Evolutionary conservation across 1,140 invertebrate species (phyloP), one percentile per base, ranked within the genome.

Genomic region (Phymastichus coffea): DNA sequence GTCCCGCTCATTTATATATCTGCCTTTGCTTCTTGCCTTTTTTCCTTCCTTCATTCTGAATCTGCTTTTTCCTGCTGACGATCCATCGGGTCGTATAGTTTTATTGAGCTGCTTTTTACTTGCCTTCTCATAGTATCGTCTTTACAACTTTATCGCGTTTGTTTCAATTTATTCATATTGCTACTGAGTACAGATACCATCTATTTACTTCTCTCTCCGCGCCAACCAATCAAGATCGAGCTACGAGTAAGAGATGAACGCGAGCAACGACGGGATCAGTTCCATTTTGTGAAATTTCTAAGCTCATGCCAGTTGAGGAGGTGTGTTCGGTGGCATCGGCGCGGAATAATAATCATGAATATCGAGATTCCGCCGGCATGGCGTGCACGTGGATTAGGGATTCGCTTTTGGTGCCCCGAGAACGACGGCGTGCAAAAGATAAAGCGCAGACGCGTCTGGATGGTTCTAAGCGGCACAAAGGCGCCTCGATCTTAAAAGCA

Each of bases 81-180:
- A 35, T 41, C 49, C 28, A 9, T 14, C 20, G n/a, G 20, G 17
- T 35, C 7, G 33, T 10, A 51, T 51, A 51, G n/a, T 52, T 52
- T 52, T 52, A 52, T 52, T 17, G 19, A 40, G 25, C 41, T 28
- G 51, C 6, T 10, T 14, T 53, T 41, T 53, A 53, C 43, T 53
- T 53, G 38, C 28, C 30, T 30, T 41, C 38, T 37, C 26, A 15
- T 17, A 37, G 38, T 53, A 28, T 53, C 40, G 26, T 26, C 19
- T 54, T 54, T 43, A 54, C 52, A 54, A 43, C 52, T 54, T 54
- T 54, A 54, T 54, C 52, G 28, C 17, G 25, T 43, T 54, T 54
- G 38, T 54, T 54, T 43, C 44, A 26, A 33, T 9, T 26, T 30
- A 30, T 43, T 54, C n/a, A n/a, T n/a, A n/a, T n/a, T n/a, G n/a